Base-by-base conservation (phyloP, 2,888 invertebrate species). In the Elgonia sp. region DNA sequence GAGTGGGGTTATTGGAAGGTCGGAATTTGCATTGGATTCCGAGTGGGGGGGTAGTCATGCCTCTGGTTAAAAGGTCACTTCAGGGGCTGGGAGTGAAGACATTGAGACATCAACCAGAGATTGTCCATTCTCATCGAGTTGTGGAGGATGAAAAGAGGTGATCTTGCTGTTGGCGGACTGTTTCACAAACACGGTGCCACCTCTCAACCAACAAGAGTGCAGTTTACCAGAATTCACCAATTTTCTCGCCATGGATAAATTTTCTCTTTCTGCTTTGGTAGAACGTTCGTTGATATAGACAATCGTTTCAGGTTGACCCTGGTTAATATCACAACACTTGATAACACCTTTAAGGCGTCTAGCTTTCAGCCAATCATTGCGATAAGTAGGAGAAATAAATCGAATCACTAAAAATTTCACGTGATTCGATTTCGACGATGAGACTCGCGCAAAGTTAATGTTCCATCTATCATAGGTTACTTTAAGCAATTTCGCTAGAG, bases 181-280 rank as follows among this genome's bases (percentile, higher is more conserved):
- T n/a, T 53, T 53, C n/a, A 53, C 1, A n/a, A 3, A 53, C 6
- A 7, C n/a, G 0, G 14, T 16, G n/a, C 70, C 53, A n/a, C 57
- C 20, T 40, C 55, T 1, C 55, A 72, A 57, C 70, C 70, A 70
- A 21, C 70, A 70, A 37, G 37, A 21, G 1, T 69, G 46, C 12
- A 50, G 29, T 16, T 69, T n/a, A 53, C n/a, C n/a, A 7, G 16
- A 14, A 3, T 53, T 53, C 53, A n/a, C 53, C 10, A 14, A 50
- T 5, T 10, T 16, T 50, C 16, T 50, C 5, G 50, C 50, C 16
- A 14, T 16, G 14, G 16, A 7, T 10, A 53, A 53, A n/a, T n/a
- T 53, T n/a, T 7, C n/a, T 53, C 53, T 53, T 53, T 70, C 70
- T 2, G 1, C 70, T 7, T 4, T 10, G 0, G 72, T 72, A 5